Conservation (phyloP, 92 coral and sea anemone genomes). For the Porites divaricata region DNA sequence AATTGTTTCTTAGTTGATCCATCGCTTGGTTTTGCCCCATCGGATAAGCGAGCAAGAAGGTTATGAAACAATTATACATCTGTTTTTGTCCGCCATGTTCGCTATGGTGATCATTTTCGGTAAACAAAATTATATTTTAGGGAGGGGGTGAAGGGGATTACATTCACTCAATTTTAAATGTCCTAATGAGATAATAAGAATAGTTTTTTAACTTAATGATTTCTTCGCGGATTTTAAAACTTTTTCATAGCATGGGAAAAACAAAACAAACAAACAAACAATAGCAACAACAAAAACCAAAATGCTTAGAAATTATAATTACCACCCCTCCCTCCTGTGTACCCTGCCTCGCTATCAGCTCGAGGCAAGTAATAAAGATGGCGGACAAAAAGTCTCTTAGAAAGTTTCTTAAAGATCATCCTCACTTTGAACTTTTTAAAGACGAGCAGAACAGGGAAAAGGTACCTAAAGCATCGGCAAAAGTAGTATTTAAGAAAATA, state of each 20-base stretch:
- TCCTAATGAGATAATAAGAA: too few species aligned
- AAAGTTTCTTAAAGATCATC: conserved; percentile 71
- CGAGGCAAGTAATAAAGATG: conserved; percentile 62
- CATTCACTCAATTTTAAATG: not conserved
- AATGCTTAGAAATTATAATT: too few species aligned
- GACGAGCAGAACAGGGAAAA: conserved; percentile 67
- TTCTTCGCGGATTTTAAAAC: too few species aligned
- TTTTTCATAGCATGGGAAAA: not conserved
- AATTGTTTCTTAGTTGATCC: not conserved
- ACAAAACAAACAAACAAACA: not conserved
- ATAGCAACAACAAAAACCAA: not conserved
- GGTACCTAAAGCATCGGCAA: conserved; percentile 46
- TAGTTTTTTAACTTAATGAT: too few species aligned
- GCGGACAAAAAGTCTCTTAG: conserved; percentile 64
- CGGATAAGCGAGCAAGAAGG: not conserved
- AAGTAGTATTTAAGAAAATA: too few species aligned
- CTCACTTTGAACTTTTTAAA: conserved; percentile 71
- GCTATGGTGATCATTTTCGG: conserved; percentile 52
- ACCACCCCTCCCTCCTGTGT: not conserved
- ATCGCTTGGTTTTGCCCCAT: not conserved
- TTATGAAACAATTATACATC: not conserved
- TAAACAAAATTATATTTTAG: not conserved
- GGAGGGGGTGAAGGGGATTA: conserved; percentile 3
- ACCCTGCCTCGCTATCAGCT: conserved; percentile 1
- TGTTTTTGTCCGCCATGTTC: conserved; percentile 62